Percentiles rank a stretch among this genome's conserved stretches.
These are phyloP conservation scores for Burhinus oedicnemus DNA, from an alignment of 2,113 vertebrate genomes.

Conservation along the genomic window DNA sequence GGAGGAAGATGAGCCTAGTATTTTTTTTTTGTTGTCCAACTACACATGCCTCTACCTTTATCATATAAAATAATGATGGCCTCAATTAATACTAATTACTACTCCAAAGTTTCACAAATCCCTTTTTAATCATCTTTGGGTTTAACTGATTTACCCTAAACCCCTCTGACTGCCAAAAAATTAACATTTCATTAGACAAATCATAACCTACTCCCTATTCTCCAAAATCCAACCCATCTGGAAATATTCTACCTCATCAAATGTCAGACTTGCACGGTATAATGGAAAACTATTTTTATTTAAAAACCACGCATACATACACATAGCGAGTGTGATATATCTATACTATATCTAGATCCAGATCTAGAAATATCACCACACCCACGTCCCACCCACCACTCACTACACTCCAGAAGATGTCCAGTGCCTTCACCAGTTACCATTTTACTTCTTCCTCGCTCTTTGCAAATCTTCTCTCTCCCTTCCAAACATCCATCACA, in stretches of 20 bases:
- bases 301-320: slow-evolving; percentile 20
- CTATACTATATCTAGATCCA: slow-evolving; percentile 29
- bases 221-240: slow-evolving; percentile 66
- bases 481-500: slow-evolving; percentile 58
- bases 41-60: neutral
- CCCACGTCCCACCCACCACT: slow-evolving; percentile 34
- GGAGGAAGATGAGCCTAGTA: neutral
- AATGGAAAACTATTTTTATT: slow-evolving; percentile 56
- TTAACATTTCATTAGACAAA: slow-evolving; percentile 72
- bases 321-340: slow-evolving; percentile 11
- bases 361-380: slow-evolving; percentile 59
- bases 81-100: slow-evolving; percentile 70
- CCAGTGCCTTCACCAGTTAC: slow-evolving; percentile 45
- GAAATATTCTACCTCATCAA: slow-evolving; percentile 72
- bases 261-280: slow-evolving; percentile 41
- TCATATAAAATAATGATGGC: slow-evolving; percentile 40
- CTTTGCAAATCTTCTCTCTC: slow-evolving; percentile 16
- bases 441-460: neutral
- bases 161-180: slow-evolving; percentile 69
- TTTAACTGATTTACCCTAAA: slow-evolving; percentile 65
- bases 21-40: slow-evolving; percentile 13
- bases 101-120: slow-evolving; percentile 72
- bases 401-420: slow-evolving; percentile 49
- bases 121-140: slow-evolving; percentile 69
- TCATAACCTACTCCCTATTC: slow-evolving; percentile 54